Base-by-base conservation (phyloP, 1,140 invertebrate genomes). In the Trichonephila inaurata region DNA sequence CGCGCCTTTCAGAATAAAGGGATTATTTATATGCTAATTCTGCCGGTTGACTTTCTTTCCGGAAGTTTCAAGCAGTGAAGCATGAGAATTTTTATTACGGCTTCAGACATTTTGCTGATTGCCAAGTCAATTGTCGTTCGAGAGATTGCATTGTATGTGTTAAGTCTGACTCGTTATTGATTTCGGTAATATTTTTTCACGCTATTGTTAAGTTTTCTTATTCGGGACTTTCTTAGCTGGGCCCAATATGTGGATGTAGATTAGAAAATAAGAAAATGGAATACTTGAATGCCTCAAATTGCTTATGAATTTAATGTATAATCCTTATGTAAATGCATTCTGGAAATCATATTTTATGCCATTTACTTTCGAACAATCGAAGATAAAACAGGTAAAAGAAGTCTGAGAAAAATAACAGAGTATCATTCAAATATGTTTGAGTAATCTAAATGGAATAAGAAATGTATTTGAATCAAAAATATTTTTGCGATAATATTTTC, bases 1-100 rank as follows among this genome's bases (percentile, higher is more conserved):
- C 60, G 60, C 85, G 61, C 85, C 58, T 64, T 87, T 21, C 33
- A 28, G 58, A 64, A 87, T n/a, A 87, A 64, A 64, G 85, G 51
- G 85, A 87, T 87, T 87, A 87, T 87, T 87, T 87, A 87, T 87
- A 87, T 87, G 85, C 85, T 87, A 87, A 87, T 87, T 87, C 33
- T 83, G 19, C 85, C 85, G 61, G 58, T 87, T 64, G 58, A n/a
- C 58, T 64, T 61, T 87, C 33, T 28, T 64, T 40, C 60, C 24
- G 85, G 61, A 87, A 87, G 64, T 87, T 87, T 87, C 85, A 87
- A 24, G 18, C 85, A 28, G 24, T 64, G 85, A 87, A 87, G 85
- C 85, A 66, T 62, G 51, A 87, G 61, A 87, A 87, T 33, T 62
- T 62, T 87, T 60, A 83, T 83, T 83, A 83, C n/a, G 82, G 51